Evolutionary conservation across 2,797 vertebrate species (phyloP).

Genomic region (Neoniphon sammara): DNA sequence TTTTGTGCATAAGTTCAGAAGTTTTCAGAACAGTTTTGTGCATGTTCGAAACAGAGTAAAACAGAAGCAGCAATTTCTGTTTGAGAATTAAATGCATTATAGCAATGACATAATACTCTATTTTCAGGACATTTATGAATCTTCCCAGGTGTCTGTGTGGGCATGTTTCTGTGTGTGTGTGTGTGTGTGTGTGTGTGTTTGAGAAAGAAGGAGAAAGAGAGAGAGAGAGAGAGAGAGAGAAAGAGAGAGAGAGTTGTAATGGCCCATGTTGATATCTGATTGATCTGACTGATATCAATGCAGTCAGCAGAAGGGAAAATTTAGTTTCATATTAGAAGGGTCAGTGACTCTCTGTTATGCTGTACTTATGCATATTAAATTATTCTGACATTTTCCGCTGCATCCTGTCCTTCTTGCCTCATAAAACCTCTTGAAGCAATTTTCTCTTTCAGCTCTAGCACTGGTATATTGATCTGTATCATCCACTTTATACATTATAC

Average conservation of each 20-base stretch:
- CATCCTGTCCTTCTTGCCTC: slow-evolving; percentile 26
- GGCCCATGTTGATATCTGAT: slow-evolving; percentile 46
- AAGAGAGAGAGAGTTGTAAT: slow-evolving; percentile 25
- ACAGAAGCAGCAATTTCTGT: too few relatives aligned
- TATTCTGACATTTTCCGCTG: slow-evolving; percentile 36
- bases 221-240: neutral
- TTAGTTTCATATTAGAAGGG: neutral
- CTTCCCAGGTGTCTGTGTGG: neutral
- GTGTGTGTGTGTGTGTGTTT: slow-evolving; percentile 12
- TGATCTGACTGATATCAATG: neutral
- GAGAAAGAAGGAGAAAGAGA: neutral
- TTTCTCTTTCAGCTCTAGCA: slow-evolving; percentile 30
- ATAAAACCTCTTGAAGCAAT: slow-evolving; percentile 23
- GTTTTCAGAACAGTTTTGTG: too few relatives aligned
- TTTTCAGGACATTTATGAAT: too few relatives aligned
- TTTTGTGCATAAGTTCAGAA: too few relatives aligned
- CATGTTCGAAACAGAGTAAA: too few relatives aligned
- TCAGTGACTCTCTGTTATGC: slow-evolving; percentile 35
- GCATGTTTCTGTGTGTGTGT: neutral
- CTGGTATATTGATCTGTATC: slow-evolving; percentile 47
- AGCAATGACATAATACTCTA: too few relatives aligned
- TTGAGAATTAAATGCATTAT: too few relatives aligned
- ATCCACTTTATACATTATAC: slow-evolving; percentile 43
- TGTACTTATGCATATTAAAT: slow-evolving; percentile 40
- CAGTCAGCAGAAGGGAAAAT: slow-evolving; percentile 29